Base-by-base conservation (phyloP, 2,797 vertebrate species). In the Gadopsis bispinosus region DNA sequence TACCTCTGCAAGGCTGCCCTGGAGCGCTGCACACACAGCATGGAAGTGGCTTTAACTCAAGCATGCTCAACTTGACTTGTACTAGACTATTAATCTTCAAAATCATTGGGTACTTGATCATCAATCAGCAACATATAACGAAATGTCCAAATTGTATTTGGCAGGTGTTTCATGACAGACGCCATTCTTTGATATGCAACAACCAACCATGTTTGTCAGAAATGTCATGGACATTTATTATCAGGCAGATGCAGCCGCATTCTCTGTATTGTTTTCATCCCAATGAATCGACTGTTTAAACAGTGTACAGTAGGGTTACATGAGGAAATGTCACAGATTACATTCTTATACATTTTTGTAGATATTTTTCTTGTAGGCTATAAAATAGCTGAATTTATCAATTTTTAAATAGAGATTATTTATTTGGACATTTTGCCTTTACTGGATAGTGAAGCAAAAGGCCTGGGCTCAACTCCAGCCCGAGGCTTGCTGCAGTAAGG, bases 1-100 rank as follows among this genome's bases (percentile, higher is more conserved):
- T 99, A 99, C 94, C 98, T 96, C 96, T 99, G 98, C 93, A 99
- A 94, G 85, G 98, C 98, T 77, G 98, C 98, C 92, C 98, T 95
- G 83, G 98, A 99, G 87, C 98, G 95, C 98, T 99, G 96, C 31
- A 43, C 51, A 84, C 20, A 78, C 20, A 77, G 58, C 13, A 86
- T 14, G 41, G n/a, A 64, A 67, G n/a, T 37, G 48, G 35, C 9
- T 75, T 82, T 64, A 83, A 65, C 31, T 69, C 50, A 50, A 51
- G 17, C 16, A 33, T 39, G 33, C 16, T 61, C 7, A 61, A 45
- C 22, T 58, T 54, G 12, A 69, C 13, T 29, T 20, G 1, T 41
- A 55, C n/a, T n/a, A 19, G 5, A 41, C 8, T 37, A 2, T 10
- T 13, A 47, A 60, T 58, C 29, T 35, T 55, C 22, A 65, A 54